Evolutionary conservation across 2,888 invertebrate species (phyloP).

Genomic region (Belgica antarctica): DNA sequence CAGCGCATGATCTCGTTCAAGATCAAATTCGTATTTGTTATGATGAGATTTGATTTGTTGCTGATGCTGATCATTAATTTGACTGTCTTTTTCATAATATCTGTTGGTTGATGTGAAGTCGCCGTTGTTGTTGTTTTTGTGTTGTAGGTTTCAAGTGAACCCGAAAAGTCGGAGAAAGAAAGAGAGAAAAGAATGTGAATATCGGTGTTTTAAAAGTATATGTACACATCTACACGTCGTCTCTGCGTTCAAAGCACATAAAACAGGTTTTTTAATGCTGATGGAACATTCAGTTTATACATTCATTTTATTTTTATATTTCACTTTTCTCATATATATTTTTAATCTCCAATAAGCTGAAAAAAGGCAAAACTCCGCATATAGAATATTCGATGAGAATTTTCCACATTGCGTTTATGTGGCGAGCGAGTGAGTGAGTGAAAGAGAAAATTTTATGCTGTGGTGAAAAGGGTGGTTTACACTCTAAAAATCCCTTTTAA

Average conservation of each 20-base stretch:
- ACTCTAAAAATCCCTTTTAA: conserved; percentile 8
- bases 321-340: conserved; percentile 13
- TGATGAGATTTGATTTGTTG: conserved; percentile 52
- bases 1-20: conserved; percentile 71
- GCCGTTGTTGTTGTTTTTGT: neutral
- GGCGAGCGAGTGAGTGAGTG: neutral
- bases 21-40: conserved; percentile 63
- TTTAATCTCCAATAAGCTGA: conserved; percentile 38
- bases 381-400: conserved; percentile 14
- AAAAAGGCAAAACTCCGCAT: conserved; percentile 41
- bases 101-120: conserved; percentile 23
- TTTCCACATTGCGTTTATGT: conserved; percentile 19
- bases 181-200: conserved; percentile 40
- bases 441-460: conserved; percentile 14
- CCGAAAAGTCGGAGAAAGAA: conserved; percentile 22
- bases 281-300: conserved; percentile 42
- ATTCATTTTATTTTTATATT: conserved; percentile 19
- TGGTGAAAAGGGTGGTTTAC: conserved; percentile 23
- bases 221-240: neutral
- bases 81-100: conserved; percentile 44
- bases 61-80: conserved; percentile 48
- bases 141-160: conserved; percentile 7
- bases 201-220: conserved; percentile 28
- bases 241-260: neutral
- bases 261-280: conserved; percentile 42